phyloP scores from a whole-genome alignment of 2,113 vertebrate genomes.

The Burhinus bistriatus region DNA sequence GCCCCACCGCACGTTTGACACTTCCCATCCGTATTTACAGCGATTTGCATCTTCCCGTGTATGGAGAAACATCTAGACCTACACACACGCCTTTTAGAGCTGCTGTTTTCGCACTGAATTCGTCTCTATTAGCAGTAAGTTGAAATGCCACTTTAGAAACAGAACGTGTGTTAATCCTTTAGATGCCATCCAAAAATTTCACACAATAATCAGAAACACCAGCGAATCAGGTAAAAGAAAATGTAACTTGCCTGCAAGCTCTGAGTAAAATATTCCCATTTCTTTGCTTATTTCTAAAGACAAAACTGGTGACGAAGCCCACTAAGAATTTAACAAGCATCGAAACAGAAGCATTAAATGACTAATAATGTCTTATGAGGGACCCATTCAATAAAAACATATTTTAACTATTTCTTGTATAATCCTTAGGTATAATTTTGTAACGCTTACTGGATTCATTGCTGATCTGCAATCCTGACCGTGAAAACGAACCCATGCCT shows the following conservation, averaged over 20 bases:
- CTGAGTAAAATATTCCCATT: background rate
- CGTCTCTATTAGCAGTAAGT: background rate
- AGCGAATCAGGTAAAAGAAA: background rate
- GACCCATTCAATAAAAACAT: background rate
- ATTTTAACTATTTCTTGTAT: background rate
- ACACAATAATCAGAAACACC: background rate
- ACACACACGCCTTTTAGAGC: background rate
- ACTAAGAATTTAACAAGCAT: background rate
- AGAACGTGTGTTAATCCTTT: background rate
- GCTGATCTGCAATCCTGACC: background rate
- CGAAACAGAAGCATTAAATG: background rate
- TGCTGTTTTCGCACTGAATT: background rate
- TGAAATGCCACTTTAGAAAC: background rate
- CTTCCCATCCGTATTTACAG: background rate
- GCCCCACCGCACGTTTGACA: background rate
- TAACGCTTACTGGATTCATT: background rate
- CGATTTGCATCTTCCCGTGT: accelerated
- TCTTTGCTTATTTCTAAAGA: background rate
- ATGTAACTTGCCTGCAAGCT: background rate
- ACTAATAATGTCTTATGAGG: background rate
- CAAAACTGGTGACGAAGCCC: background rate
- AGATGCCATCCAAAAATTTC: background rate
- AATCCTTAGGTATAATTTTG: background rate
- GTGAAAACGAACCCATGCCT: background rate
- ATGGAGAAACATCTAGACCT: accelerated